Conservation (phyloP, 2,113 vertebrate genomes). For the western clawed frog (Xenopus tropicalis) region DNA sequence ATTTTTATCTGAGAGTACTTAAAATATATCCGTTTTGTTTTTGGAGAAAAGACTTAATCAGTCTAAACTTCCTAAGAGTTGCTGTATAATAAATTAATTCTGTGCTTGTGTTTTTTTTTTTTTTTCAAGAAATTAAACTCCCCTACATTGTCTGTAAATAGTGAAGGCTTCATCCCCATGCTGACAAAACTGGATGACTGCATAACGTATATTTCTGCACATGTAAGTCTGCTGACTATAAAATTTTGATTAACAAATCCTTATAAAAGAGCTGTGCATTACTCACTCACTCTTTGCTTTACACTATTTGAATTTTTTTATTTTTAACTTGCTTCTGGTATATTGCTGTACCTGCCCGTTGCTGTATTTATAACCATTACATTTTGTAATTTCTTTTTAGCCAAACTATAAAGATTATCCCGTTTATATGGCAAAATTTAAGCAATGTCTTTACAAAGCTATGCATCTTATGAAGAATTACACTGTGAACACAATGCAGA, state of each 20-base stretch:
- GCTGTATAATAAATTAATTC: no score
- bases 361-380: no score
- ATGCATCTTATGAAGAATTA: slow-evolving; percentile 93
- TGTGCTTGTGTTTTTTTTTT: slow-evolving; percentile 16
- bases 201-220: slow-evolving; percentile 90
- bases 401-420: slow-evolving; percentile 96
- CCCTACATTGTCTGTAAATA: slow-evolving; percentile 89
- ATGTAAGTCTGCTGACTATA: slow-evolving; percentile 80
- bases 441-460: slow-evolving; percentile 95
- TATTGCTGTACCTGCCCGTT: no score
- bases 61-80: no score
- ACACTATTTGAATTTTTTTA: no score
- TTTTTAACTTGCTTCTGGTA: no score
- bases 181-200: slow-evolving; percentile 94
- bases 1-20: no score
- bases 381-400: slow-evolving; percentile 58
- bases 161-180: slow-evolving; percentile 96
- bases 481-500: slow-evolving; percentile 88
- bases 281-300: no score
- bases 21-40: no score
- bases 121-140: slow-evolving; percentile 90
- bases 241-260: no score
- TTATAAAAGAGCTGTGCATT: no score
- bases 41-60: no score
- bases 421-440: slow-evolving; percentile 87